Percentiles rank a stretch among this genome's conserved stretches.
These are phyloP conservation scores for Agrilus cyanescens DNA, from an alignment of 2,888 invertebrate species.

Conservation along the genomic window DNA sequence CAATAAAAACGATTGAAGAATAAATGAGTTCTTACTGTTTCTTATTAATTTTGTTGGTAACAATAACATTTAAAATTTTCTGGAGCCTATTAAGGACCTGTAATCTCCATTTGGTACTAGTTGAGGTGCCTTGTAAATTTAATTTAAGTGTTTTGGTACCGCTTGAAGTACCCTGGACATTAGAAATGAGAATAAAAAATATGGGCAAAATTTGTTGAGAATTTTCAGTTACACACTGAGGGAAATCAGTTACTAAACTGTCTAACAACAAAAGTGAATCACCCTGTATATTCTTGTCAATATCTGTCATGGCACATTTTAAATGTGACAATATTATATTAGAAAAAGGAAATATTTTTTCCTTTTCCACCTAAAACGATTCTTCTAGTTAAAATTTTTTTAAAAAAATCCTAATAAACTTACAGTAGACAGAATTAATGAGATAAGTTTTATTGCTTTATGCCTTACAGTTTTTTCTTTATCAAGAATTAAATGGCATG, in stretches of 20 bases:
- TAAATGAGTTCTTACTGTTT: neutral
- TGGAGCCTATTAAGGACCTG: slow-evolving; percentile 63
- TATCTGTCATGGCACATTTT: slow-evolving; percentile 83
- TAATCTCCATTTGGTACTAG: slow-evolving; percentile 67
- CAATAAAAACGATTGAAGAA: neutral
- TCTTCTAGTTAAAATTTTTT: slow-evolving; percentile 1
- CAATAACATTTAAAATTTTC: slow-evolving; percentile 41
- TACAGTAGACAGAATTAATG: slow-evolving; percentile 33
- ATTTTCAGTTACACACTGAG: slow-evolving; percentile 51
- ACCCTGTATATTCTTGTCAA: slow-evolving; percentile 66
- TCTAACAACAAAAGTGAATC: slow-evolving; percentile 74
- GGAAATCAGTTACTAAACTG: slow-evolving; percentile 55
- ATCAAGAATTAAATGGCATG: slow-evolving; percentile 60
- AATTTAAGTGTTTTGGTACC: slow-evolving; percentile 57
- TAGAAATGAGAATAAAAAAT: slow-evolving; percentile 78
- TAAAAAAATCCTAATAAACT: slow-evolving; percentile 14
- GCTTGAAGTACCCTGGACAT: slow-evolving; percentile 49
- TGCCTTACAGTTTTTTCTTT: slow-evolving; percentile 51
- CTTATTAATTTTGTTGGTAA: slow-evolving; percentile 12
- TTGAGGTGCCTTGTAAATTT: slow-evolving; percentile 58
- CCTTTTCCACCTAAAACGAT: slow-evolving; percentile 30
- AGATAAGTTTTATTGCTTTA: slow-evolving; percentile 45
- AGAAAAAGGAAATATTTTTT: slow-evolving; percentile 60
- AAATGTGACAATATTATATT: slow-evolving; percentile 67
- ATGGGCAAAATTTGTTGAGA: slow-evolving; percentile 63